Evolutionary conservation across 2,888 invertebrate species (phyloP).

Genomic region (Drosophila niveifrons): DNA sequence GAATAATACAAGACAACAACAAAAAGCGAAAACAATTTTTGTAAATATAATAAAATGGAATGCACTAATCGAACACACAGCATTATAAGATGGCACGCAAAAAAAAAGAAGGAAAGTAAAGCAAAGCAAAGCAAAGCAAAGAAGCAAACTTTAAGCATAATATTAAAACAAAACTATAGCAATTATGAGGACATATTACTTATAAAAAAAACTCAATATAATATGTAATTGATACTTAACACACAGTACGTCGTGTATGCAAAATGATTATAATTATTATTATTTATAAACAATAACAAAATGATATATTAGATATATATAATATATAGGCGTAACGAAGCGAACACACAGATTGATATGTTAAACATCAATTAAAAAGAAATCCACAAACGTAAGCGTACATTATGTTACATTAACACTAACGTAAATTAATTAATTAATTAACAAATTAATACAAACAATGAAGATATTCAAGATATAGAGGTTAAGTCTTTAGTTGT

Average conservation of each 20-base stretch:
- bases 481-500: constrained; percentile 65
- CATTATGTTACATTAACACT: constrained; percentile 68
- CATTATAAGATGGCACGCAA: constrained; percentile 35
- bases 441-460: constrained; percentile 28
- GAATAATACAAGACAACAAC: not conserved
- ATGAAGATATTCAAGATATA: constrained; percentile 54
- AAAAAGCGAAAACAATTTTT: constrained; percentile 40
- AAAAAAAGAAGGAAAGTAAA: constrained; percentile 19
- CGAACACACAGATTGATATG: constrained; percentile 58
- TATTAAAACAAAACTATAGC: constrained; percentile 76
- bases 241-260: constrained; percentile 47
- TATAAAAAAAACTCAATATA: constrained; percentile 49
- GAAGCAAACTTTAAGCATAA: constrained; percentile 63
- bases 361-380: constrained; percentile 69
- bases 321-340: constrained; percentile 32
- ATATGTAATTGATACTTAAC: constrained; percentile 60
- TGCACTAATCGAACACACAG: constrained; percentile 36
- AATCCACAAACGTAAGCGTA: constrained; percentile 56
- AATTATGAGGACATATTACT: constrained; percentile 80
- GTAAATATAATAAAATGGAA: constrained; percentile 46
- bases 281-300: constrained; percentile 49
- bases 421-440: constrained; percentile 49
- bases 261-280: constrained; percentile 55
- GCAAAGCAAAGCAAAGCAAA: constrained; percentile 18
- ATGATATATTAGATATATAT: constrained; percentile 59